phyloP scores from a whole-genome alignment of 2,888 invertebrate species.

The Oscheius sp. region DNA sequence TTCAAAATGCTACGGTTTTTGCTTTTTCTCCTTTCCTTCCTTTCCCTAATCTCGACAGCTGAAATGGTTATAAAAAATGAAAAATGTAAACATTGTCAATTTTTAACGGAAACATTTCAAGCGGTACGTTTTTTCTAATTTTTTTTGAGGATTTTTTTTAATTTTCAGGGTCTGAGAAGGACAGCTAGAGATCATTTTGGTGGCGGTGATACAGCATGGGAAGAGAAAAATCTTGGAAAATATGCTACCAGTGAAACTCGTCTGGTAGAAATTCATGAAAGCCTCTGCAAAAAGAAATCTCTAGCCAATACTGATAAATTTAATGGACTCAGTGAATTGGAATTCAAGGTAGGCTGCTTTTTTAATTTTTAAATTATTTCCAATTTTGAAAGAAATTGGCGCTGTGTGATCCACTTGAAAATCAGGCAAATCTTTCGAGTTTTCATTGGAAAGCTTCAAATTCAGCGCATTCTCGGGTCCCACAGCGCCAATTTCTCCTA shows the following conservation, averaged over 20 bases:
- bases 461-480: too few relatives aligned
- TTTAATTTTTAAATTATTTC: too few relatives aligned
- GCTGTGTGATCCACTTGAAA: too few relatives aligned
- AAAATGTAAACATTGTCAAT: slow-evolving; percentile 61
- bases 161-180: slow-evolving; percentile 81
- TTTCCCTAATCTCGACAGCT: neutral
- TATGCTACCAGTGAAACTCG: slow-evolving; percentile 88
- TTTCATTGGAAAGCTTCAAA: too few relatives aligned
- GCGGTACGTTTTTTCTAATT: slow-evolving; percentile 46
- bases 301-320: slow-evolving; percentile 73
- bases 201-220: slow-evolving; percentile 93
- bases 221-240: slow-evolving; percentile 84
- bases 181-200: slow-evolving; percentile 90
- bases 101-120: slow-evolving; percentile 65
- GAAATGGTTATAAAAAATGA: slow-evolving; percentile 51
- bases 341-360: slow-evolving; percentile 62
- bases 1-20: neutral
- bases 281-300: slow-evolving; percentile 81
- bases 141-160: neutral
- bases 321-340: slow-evolving; percentile 58
- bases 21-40: neutral
- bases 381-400: neutral
- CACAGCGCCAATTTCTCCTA: too few relatives aligned
- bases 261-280: slow-evolving; percentile 89
- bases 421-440: too few relatives aligned